phyloP scores from a whole-genome alignment of 2,797 vertebrate species.

The Pterois miles region DNA sequence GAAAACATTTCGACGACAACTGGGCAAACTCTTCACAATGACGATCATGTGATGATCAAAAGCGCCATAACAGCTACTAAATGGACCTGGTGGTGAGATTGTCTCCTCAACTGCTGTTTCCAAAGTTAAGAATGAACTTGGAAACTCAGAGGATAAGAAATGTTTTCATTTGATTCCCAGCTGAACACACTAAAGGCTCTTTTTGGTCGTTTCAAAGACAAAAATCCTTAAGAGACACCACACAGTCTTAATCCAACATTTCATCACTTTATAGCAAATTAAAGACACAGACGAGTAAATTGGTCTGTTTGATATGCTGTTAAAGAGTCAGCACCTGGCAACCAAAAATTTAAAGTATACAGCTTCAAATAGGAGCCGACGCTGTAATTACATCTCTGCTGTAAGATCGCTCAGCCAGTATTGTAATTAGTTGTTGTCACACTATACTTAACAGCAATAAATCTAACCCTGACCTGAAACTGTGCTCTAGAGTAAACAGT shows the following conservation, averaged over 20 bases:
- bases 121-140: background rate
- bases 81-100: background rate
- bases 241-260: constrained; percentile 42
- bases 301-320: constrained; percentile 50
- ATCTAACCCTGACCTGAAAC: constrained; percentile 72
- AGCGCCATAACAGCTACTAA: background rate
- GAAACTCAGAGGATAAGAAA: background rate
- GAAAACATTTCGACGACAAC: background rate
- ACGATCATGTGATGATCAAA: background rate
- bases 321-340: constrained; percentile 71
- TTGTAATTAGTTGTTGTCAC: constrained; percentile 79
- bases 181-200: background rate
- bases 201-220: background rate
- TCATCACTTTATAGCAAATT: constrained; percentile 60
- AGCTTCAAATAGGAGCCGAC: constrained; percentile 59
- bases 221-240: constrained; percentile 19
- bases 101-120: background rate
- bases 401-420: constrained; percentile 58
- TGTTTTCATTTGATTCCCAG: background rate
- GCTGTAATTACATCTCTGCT: constrained; percentile 68
- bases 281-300: constrained; percentile 63
- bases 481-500: constrained; percentile 66
- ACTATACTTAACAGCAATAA: constrained; percentile 80
- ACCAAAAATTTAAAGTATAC: constrained; percentile 52
- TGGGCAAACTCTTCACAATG: background rate